These are phyloP conservation scores for Eugnorisma glareosa DNA, from an alignment of 2,888 invertebrate genomes.

Conservation along the genomic window DNA sequence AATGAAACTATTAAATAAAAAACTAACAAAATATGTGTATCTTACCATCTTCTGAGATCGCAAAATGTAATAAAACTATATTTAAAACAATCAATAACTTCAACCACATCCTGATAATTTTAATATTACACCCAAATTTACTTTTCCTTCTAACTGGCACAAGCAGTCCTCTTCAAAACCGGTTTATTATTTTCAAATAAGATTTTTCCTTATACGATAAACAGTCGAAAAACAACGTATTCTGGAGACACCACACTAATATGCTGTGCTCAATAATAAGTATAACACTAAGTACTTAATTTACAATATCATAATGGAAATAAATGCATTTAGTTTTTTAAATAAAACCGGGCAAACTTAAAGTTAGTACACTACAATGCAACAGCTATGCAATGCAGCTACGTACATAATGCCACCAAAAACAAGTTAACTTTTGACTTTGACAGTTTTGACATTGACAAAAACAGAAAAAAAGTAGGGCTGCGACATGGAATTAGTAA, in stretches of 20 bases:
- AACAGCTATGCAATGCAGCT: conserved; percentile 23
- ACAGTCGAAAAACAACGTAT: conserved; percentile 8
- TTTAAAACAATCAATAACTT: conserved; percentile 52
- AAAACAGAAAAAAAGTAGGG: neutral
- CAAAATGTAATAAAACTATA: conserved; percentile 49
- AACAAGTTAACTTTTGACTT: neutral
- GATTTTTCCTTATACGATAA: conserved; percentile 47
- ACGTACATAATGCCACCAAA: neutral
- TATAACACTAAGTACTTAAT: neutral
- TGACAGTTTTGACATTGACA: conserved; percentile 34
- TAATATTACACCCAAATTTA: conserved; percentile 16
- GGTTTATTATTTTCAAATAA: conserved; percentile 52
- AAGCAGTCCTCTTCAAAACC: conserved; percentile 56
- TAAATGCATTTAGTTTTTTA: conserved; percentile 25
- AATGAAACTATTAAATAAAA: neutral
- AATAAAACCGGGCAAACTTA: conserved; percentile 47
- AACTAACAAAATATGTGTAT: neutral
- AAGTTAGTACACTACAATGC: conserved; percentile 10
- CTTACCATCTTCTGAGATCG: conserved; percentile 64
- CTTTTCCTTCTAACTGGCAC: conserved; percentile 35
- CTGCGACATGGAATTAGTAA: neutral
- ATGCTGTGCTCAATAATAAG: conserved; percentile 3
- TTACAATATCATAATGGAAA: neutral
- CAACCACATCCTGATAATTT: conserved; percentile 53
- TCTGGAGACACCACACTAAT: neutral